A percentile compares a stretch with the other conserved stretches of the same genome.
phyloP scores from a whole-genome alignment of 2,797 vertebrate genomes.

The Gallirallus australis region DNA sequence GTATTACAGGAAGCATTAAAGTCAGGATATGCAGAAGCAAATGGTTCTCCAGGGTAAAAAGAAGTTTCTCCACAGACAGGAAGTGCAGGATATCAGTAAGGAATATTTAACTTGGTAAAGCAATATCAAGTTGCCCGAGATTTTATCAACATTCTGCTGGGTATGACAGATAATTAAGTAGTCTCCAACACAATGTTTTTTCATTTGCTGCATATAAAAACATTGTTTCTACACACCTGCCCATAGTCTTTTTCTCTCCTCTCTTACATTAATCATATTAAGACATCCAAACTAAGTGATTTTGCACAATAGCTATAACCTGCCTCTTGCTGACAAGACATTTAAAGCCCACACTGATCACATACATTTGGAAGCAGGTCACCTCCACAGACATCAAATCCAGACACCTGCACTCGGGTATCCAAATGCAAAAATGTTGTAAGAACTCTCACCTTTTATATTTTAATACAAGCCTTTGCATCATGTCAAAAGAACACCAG shows the following conservation, averaged over 20 bases:
- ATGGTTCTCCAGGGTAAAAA: neutral
- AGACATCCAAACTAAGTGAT: neutral
- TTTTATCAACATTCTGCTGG: neutral
- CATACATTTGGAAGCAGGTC: rapidly evolving
- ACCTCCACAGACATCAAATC: neutral
- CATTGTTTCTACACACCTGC: neutral
- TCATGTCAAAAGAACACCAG: neutral
- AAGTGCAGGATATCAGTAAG: neutral
- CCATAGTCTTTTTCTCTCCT: neutral
- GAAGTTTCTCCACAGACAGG: neutral
- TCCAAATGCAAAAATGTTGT: neutral
- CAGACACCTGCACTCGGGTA: neutral
- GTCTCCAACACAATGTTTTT: neutral
- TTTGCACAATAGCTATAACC: neutral
- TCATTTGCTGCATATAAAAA: neutral
- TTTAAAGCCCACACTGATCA: neutral
- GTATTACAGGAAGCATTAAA: neutral
- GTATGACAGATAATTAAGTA: neutral
- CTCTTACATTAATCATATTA: neutral
- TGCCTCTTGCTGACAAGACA: neutral
- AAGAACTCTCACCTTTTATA: neutral
- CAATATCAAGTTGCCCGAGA: neutral
- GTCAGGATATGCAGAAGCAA: neutral
- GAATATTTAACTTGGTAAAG: neutral
- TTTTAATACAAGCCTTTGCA: neutral